phyloP scores from a whole-genome alignment of 2,888 invertebrate species.

The Caenorhabditis becei region DNA sequence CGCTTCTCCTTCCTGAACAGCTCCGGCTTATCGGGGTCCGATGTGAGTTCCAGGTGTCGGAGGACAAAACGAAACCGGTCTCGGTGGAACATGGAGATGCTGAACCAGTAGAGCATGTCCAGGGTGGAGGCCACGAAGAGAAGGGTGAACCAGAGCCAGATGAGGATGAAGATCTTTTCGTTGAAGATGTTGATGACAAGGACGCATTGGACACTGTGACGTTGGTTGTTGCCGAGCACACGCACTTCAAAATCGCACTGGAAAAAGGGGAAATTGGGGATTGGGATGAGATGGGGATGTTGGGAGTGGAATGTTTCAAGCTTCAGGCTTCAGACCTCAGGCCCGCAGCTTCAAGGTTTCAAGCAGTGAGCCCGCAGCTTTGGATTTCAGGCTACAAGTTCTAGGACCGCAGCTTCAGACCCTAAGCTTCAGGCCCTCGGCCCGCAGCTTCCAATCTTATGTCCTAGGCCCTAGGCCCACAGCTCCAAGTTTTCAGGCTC shows the following conservation, averaged over 20 bases:
- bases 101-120: conserved; percentile 81
- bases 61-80: conserved; percentile 81
- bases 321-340: too few species aligned
- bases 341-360: too few species aligned
- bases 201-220: conserved; percentile 81
- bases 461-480: too few species aligned
- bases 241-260: conserved; percentile 81
- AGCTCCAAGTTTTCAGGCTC: too few species aligned
- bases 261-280: too few species aligned
- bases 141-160: conserved; percentile 81
- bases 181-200: conserved; percentile 82
- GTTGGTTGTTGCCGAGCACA: conserved; percentile 80
- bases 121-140: conserved; percentile 79
- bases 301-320: too few species aligned
- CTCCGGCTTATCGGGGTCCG: conserved; percentile 81
- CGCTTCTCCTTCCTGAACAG: conserved; percentile 80
- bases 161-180: conserved; percentile 81
- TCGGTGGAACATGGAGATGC: conserved; percentile 79
- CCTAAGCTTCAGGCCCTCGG: too few species aligned
- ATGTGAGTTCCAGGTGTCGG: conserved; percentile 80
- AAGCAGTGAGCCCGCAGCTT: too few species aligned
- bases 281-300: too few species aligned
- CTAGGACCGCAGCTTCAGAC: too few species aligned
- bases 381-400: too few species aligned
- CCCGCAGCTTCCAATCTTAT: too few species aligned